These are phyloP conservation scores for Oncorhynchus keta DNA, from an alignment of 2,113 vertebrate genomes.

Conservation along the genomic window DNA sequence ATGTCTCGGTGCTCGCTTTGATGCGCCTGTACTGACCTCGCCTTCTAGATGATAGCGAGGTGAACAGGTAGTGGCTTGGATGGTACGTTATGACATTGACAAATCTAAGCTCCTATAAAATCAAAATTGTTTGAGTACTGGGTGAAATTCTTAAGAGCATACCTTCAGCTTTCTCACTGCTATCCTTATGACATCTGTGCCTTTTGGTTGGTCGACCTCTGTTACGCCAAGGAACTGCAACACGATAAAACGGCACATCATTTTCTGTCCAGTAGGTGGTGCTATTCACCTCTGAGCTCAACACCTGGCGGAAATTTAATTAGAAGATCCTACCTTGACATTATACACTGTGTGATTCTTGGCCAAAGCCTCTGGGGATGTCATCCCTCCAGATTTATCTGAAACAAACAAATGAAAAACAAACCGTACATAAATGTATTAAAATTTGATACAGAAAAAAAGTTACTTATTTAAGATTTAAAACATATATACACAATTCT, in stretches of 20 bases:
- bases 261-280: constrained; percentile 4
- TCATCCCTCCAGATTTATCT: constrained; percentile 44
- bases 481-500: too few relatives aligned
- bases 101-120: not conserved
- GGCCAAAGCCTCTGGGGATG: constrained; percentile 32
- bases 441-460: not conserved
- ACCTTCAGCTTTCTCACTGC: constrained; percentile 90
- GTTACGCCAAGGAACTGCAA: constrained; percentile 86
- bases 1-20: too few relatives aligned
- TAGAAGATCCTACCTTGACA: constrained; percentile 30
- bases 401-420: not conserved
- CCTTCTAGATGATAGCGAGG: too few relatives aligned
- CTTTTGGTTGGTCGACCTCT: constrained; percentile 87
- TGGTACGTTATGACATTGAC: too few relatives aligned
- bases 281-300: not conserved
- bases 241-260: constrained; percentile 12
- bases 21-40: too few relatives aligned
- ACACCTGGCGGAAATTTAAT: not conserved
- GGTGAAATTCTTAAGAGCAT: constrained; percentile 19
- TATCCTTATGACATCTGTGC: constrained; percentile 85
- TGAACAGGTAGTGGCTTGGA: not conserved
- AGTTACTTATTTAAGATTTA: too few relatives aligned
- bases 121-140: not conserved
- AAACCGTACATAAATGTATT: not conserved
- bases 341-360: constrained; percentile 38